Evolutionary conservation across 2,888 invertebrate genomes (phyloP), one percentile per base, ranked within the genome.

Genomic region (Andrena dorsata): DNA sequence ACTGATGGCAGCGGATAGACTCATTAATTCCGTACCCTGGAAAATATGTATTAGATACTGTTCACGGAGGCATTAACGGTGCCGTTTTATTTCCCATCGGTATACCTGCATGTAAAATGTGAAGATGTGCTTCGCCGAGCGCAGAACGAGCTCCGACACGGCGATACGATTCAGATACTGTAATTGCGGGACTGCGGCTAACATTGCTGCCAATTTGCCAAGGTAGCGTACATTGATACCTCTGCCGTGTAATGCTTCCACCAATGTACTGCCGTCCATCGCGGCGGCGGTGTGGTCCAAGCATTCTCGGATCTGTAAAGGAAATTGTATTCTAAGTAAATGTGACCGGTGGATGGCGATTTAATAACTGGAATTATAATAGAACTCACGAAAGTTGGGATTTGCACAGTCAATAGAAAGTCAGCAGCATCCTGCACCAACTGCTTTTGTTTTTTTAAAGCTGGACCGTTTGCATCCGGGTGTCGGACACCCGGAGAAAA

Each of bases 141-240:
- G 96, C 82, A 97, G 95, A 72, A 99, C 95, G 80, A 99, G 95
- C 94, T 99, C 99, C n/a, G 96, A 96, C 5, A 98, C 96, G 63
- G 98, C 97, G 90, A 99, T 98, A 85, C 97, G 97, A 95, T 98
- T 96, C 81, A 98, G 95, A 94, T 99, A 99, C 85, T 97, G 96
- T 75, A 99, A 95, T 85, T 96, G 96, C 76, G 97, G 96, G 90
- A 98, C 96, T 92, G 97, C 96, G 0, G 95, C 94, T 68, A 99
- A 94, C 93, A 97, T 96, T 80, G 96, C 96, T 63, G 98, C 97
- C 63, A 99, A 97, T 95, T 98, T 98, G 66, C 99, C 99, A 86
- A 99, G 95, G 94, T 99, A 99, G 77, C 99, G 96, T 87, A 99
- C 97, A 94, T 99, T 99, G 91, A 99, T 98, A 87, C 99, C 99